Base-by-base conservation (phyloP, 2,888 invertebrate species). In the Tetanocera ferruginea region DNA sequence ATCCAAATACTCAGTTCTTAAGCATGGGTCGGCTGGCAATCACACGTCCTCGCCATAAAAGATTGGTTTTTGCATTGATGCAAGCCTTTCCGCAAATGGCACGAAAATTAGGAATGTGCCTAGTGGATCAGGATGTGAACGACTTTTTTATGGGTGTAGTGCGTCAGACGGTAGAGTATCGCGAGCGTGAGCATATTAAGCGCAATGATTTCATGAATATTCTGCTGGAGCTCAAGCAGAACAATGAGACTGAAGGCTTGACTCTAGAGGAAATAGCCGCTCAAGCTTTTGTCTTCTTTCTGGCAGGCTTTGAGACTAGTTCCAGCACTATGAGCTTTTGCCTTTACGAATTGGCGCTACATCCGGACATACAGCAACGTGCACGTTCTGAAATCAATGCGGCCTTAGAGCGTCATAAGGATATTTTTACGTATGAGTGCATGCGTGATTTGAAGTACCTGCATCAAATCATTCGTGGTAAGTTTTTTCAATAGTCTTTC, bases 251-350 rank as follows among this genome's bases (percentile, higher is more conserved):
- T 0, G 85, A 83, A 0, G 86, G 85, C 0, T 84, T 92, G 3
- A 88, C 90, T 3, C 86, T 91, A n/a, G 88, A 91, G 11, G 84
- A 92, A 72, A 85, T 93, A 0, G 89, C 91, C 0, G 90, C 92
- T 0, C 92, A 93, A 79, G 91, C 92, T 8, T 90, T 92, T 51
- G 87, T 91, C 3, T 92, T 93, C 83, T 91, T 91, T 76, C 79
- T 89, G 28, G 92, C 91, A 19, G 92, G 92, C 3, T 92, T 90
- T 67, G 92, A 92, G 84, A 92, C 92, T 0, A 91, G 91, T 19
- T 89, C 90, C 0, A 89, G 90, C 4, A 90, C 91, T 0, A 88
- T 91, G 84, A 89, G 90, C 25, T 92, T 91, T 81, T 83, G 85
- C 0, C 60, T 88, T 2, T 86, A 86, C 43, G 83, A 87, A 28